Evolutionary conservation across 2,888 invertebrate species (phyloP), one percentile per base, ranked within the genome.

Genomic region (Caenorhabditis panamensis): DNA sequence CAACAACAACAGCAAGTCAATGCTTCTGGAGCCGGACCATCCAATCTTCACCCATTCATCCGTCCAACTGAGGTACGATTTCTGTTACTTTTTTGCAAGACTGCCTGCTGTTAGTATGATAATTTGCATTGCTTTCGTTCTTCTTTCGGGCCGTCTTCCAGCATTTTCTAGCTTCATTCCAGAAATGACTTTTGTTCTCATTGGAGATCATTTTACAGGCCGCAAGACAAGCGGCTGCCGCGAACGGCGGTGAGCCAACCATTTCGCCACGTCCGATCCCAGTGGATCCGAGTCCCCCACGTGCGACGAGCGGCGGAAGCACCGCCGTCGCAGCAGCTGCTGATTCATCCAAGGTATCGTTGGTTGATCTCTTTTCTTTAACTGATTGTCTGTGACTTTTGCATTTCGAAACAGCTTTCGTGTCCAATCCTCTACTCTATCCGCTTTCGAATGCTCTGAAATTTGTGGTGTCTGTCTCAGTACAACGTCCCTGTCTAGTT

Each of bases 221-320:
- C 11, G 56, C 72, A 37, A 80, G 82, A 69, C 84, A 68, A 36
- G 73, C 80, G 16, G 68, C 75, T 47, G 67, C 63, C 22, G 78
- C 58, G 6, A 82, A 77, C 28, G 82, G 82, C 63, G 75, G 77
- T 18, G 82, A 77, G 22, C 59, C 82, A 28, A 77, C 77, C 9
- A 63, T 82, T 41, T 87, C 88, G 16, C 87, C 87, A n/a, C 80
- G 87, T 9, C 85, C 86, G 26, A 85, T 88, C 24, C 89, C 89
- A 20, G 78, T 89, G 28, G 89, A 89, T 63, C 89, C 89, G 16
- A 87, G 88, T 37, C 89, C 89, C 13, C 83, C 83, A 56, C 78
- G 78, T 20, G 68, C 72, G 11, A 68, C 76, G 16, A 68, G 68
- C 36, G 51, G 63, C n/a, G 56, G 56, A 8, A 2, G 51, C 47